Percentiles rank a stretch among this genome's conserved stretches.
These are phyloP conservation scores for Limnothrissa miodon DNA, from an alignment of 2,113 vertebrate species.

Conservation along the genomic window DNA sequence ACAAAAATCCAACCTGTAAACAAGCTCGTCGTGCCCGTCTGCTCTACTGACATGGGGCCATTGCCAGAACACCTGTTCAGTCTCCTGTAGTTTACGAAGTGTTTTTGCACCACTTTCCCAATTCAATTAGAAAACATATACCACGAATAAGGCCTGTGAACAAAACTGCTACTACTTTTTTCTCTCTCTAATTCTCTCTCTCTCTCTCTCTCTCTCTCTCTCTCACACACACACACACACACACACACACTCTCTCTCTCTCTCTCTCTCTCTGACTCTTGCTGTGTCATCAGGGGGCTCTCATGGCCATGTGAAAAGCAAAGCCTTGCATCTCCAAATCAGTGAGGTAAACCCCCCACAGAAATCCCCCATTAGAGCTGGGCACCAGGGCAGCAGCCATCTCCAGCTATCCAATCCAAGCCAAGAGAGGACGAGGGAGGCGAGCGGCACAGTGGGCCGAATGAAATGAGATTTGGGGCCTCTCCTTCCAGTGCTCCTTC, in stretches of 20 bases:
- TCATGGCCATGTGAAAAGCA: conserved; percentile 12
- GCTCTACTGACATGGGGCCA: neutral
- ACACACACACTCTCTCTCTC: too few species aligned
- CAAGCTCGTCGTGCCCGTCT: too few species aligned
- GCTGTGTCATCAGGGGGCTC: neutral
- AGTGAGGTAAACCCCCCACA: neutral
- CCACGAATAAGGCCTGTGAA: neutral
- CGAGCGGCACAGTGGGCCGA: neutral
- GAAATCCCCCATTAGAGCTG: neutral
- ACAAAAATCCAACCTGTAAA: too few species aligned
- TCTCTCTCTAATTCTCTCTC: neutral
- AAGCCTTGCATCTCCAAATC: neutral
- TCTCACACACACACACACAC: too few species aligned
- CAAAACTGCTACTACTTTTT: neutral
- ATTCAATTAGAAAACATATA: neutral
- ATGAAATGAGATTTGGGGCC: neutral
- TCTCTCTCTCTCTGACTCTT: neutral
- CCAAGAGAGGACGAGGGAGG: neutral
- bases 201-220: neutral
- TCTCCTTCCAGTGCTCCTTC: neutral
- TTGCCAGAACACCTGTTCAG: neutral
- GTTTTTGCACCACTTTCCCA: neutral
- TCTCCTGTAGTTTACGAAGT: neutral
- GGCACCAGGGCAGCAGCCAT: neutral
- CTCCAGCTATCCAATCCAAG: too few species aligned